A percentile compares a stretch with the other conserved stretches of the same genome.
These are phyloP conservation scores for Misgurnus anguillicaudatus DNA, from an alignment of 2,113 vertebrate genomes.

Conservation along the genomic window DNA sequence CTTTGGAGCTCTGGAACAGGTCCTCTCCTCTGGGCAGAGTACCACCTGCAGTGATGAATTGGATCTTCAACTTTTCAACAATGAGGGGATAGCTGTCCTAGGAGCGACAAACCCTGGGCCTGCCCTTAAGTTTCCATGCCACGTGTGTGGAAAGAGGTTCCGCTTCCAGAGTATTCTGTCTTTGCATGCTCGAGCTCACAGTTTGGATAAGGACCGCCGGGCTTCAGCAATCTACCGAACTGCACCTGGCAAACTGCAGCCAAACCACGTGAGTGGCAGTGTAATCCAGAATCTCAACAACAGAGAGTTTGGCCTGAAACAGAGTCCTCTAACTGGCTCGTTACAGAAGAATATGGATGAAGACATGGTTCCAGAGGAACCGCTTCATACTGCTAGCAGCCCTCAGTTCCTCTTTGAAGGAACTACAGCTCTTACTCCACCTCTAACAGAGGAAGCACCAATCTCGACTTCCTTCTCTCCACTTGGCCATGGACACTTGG, in stretches of 20 bases:
- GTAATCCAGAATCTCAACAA: slow-evolving; percentile 40
- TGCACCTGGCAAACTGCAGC: slow-evolving; percentile 72
- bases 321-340: slow-evolving; percentile 61
- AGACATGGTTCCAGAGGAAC: slow-evolving; percentile 56
- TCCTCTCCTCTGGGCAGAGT: slow-evolving; percentile 69
- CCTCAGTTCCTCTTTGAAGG: slow-evolving; percentile 65
- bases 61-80: slow-evolving; percentile 88
- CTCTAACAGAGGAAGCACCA: slow-evolving; percentile 70
- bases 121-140: slow-evolving; percentile 81
- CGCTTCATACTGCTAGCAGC: slow-evolving; percentile 61
- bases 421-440: slow-evolving; percentile 69
- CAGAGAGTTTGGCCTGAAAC: slow-evolving; percentile 35
- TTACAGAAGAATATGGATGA: slow-evolving; percentile 60
- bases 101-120: slow-evolving; percentile 62
- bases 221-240: slow-evolving; percentile 66
- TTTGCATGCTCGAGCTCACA: slow-evolving; percentile 87
- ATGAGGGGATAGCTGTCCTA: slow-evolving; percentile 66
- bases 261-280: slow-evolving; percentile 55
- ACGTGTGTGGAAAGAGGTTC: slow-evolving; percentile 89
- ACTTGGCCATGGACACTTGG: slow-evolving; percentile 51
- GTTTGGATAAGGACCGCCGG: slow-evolving; percentile 74
- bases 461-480: slow-evolving; percentile 65
- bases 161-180: slow-evolving; percentile 92
- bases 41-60: slow-evolving; percentile 80
- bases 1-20: slow-evolving; percentile 74